Conservation (phyloP, 2,797 vertebrate genomes). For the Tympanoctomys barrerae region DNA sequence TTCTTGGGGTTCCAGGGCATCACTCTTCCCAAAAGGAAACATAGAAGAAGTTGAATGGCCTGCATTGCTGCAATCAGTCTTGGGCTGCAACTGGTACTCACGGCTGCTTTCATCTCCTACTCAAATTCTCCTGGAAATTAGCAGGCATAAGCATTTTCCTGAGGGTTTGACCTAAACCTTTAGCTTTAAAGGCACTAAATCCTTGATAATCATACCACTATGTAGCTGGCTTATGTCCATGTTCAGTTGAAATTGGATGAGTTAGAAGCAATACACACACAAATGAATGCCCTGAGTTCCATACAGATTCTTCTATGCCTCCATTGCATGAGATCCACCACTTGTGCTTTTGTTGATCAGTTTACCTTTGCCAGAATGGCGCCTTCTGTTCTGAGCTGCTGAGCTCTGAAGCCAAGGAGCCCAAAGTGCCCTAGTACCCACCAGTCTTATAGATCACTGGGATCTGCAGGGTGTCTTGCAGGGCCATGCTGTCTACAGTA, state of each 20-base stretch:
- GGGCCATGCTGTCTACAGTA: background rate
- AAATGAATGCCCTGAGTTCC: background rate
- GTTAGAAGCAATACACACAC: background rate
- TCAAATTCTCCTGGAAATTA: background rate
- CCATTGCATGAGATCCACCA: background rate
- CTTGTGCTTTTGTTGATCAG: background rate
- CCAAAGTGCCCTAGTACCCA: background rate
- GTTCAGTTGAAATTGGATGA: background rate
- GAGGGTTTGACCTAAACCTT: background rate
- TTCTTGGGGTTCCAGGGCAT: background rate
- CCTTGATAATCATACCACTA: background rate
- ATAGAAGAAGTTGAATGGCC: background rate
- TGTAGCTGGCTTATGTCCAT: background rate
- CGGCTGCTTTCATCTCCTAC: background rate
- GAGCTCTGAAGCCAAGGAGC: background rate
- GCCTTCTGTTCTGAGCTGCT: background rate
- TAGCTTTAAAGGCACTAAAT: background rate
- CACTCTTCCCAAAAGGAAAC: background rate
- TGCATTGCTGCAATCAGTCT: background rate
- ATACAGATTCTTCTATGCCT: background rate
- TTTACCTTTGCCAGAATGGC: background rate
- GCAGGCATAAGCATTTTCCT: background rate
- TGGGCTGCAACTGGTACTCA: background rate
- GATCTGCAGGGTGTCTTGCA: background rate
- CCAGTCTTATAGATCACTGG: background rate